phyloP scores from a whole-genome alignment of 2,888 invertebrate species.

The Lumbricus terrestris region DNA sequence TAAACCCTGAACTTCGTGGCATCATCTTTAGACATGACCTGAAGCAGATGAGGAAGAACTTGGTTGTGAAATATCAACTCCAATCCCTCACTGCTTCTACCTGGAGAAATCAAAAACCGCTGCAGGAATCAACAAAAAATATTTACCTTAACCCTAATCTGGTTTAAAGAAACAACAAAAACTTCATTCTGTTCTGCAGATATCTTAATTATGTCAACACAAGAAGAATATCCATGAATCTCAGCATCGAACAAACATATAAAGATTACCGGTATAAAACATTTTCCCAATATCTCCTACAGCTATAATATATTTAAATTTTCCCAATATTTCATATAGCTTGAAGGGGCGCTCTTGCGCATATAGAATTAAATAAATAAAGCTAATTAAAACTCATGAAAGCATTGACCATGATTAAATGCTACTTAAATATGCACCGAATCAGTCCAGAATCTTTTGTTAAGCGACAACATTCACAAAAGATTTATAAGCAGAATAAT shows the following conservation, averaged over 20 bases:
- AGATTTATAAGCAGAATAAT: not conserved
- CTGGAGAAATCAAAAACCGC: conserved; percentile 33
- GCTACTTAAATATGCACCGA: not conserved
- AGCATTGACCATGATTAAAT: too few relatives aligned
- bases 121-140: not conserved
- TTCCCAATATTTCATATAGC: too few relatives aligned
- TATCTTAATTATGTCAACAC: not conserved
- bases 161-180: not conserved
- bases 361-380: too few relatives aligned
- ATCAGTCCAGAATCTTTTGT: not conserved
- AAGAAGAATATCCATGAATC: not conserved
- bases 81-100: conserved; percentile 59
- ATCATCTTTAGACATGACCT: conserved; percentile 65
- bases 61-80: conserved; percentile 64
- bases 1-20: conserved; percentile 70
- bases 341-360: too few relatives aligned
- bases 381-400: too few relatives aligned
- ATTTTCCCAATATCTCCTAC: not conserved
- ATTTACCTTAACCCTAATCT: too few relatives aligned
- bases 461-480: not conserved
- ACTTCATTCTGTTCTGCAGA: not conserved
- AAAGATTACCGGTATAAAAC: not conserved
- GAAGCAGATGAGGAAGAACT: conserved; percentile 59
- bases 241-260: not conserved
- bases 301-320: too few relatives aligned